These are phyloP conservation scores for Tursiops truncatus DNA, from an alignment of 2,113 vertebrate species.

Conservation along the genomic window DNA sequence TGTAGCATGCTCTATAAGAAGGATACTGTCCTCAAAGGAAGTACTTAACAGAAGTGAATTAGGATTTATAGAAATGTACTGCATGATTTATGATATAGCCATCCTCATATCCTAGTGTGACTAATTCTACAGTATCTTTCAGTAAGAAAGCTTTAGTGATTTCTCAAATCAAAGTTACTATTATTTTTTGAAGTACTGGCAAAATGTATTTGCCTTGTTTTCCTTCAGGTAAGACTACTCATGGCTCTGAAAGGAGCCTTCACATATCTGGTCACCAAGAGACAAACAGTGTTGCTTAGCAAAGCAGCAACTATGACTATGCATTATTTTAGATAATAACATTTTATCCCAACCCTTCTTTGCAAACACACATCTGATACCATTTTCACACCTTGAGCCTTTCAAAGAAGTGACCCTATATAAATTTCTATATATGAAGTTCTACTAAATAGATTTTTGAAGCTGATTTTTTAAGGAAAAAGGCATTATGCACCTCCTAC, in stretches of 20 bases:
- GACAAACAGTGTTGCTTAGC: slow-evolving; percentile 46
- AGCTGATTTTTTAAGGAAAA: neutral
- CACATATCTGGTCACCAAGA: slow-evolving; percentile 17
- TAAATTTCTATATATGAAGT: neutral
- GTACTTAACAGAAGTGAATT: neutral
- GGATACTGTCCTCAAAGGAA: neutral
- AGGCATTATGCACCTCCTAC: neutral
- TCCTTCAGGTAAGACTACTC: slow-evolving; percentile 32
- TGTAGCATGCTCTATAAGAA: neutral
- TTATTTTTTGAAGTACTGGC: neutral
- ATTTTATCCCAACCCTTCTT: neutral
- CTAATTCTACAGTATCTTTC: neutral
- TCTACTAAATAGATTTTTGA: neutral
- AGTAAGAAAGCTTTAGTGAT: slow-evolving; percentile 35
- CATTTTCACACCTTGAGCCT: neutral
- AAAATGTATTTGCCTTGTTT: slow-evolving; percentile 50
- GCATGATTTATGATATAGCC: neutral
- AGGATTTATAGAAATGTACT: neutral
- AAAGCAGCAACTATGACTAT: slow-evolving; percentile 46
- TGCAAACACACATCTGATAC: neutral
- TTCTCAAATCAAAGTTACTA: slow-evolving; percentile 5
- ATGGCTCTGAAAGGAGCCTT: slow-evolving; percentile 28
- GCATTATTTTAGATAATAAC: slow-evolving; percentile 19
- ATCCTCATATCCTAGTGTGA: neutral
- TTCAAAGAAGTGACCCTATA: slow-evolving; percentile 30